Percentiles rank a stretch among this genome's conserved stretches.
phyloP scores from a whole-genome alignment of 2,113 vertebrate genomes.

The Morone saxatilis region DNA sequence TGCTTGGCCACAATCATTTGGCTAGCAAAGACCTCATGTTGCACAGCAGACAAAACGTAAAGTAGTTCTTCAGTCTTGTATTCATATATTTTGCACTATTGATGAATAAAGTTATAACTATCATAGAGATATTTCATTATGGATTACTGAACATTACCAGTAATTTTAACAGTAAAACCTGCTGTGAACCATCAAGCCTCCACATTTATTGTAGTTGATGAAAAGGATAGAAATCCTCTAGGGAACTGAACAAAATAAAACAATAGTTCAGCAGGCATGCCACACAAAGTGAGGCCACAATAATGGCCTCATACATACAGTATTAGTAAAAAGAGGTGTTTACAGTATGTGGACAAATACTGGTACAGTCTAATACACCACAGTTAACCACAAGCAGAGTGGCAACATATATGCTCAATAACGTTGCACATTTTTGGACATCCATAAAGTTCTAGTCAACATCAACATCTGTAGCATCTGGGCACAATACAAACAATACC shows the following conservation, averaged over 20 bases:
- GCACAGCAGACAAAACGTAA: neutral
- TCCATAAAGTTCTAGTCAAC: neutral
- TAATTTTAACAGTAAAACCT: neutral
- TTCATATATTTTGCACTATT: neutral
- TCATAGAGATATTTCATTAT: neutral
- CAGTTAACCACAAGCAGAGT: conserved; percentile 36
- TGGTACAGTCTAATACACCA: conserved; percentile 29
- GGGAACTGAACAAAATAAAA: conserved; percentile 1
- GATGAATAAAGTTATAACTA: neutral
- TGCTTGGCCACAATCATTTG: neutral
- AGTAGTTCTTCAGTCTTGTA: neutral
- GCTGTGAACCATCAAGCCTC: neutral
- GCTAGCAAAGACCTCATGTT: neutral
- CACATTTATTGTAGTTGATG: neutral
- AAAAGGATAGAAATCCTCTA: neutral
- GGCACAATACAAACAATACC: conserved; percentile 24
- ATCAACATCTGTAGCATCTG: conserved; percentile 13
- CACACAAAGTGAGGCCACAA: neutral
- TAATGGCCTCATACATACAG: neutral
- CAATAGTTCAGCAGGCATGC: conserved; percentile 5
- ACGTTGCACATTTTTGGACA: neutral
- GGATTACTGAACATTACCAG: neutral
- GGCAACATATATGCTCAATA: neutral
- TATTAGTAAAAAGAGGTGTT: neutral
- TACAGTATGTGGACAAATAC: conserved; percentile 20